phyloP scores from a whole-genome alignment of 2,797 vertebrate genomes.

The Dromococcyx pavoninus region DNA sequence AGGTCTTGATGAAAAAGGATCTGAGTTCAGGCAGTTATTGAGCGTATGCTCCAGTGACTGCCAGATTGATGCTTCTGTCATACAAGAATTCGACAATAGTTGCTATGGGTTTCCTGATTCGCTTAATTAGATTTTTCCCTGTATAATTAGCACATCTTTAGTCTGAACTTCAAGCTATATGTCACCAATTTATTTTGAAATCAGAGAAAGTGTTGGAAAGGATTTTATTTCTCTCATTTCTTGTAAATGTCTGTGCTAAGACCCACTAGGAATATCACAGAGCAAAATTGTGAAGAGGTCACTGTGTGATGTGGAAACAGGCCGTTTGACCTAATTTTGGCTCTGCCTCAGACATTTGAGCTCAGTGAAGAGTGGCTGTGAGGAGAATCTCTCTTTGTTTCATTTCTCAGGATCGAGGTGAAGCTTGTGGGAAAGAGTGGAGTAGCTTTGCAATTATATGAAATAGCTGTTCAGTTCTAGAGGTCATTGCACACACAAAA shows the following conservation, averaged over 20 bases:
- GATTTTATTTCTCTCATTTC: conserved; percentile 55
- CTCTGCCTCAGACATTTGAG: conserved; percentile 50
- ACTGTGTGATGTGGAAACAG: conserved; percentile 60
- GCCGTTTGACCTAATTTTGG: conserved; percentile 71
- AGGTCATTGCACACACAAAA: conserved; percentile 5
- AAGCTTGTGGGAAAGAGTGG: conserved; percentile 2
- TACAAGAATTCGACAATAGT: conserved; percentile 68
- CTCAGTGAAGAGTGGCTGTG: not conserved
- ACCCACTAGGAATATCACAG: conserved; percentile 54
- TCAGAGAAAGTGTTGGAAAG: conserved; percentile 47
- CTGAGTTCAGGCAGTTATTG: conserved; percentile 69
- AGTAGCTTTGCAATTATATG: conserved; percentile 46
- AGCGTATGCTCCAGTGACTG: conserved; percentile 68
- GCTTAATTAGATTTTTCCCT: conserved; percentile 70
- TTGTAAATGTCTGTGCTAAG: conserved; percentile 34
- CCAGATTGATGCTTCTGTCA: conserved; percentile 69
- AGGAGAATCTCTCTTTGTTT: conserved; percentile 55
- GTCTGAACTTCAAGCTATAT: conserved; percentile 64
- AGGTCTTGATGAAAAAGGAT: conserved; percentile 54
- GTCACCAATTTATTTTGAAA: conserved; percentile 66
- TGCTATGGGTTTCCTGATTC: conserved; percentile 68
- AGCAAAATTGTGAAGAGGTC: conserved; percentile 60
- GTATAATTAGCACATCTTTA: conserved; percentile 73
- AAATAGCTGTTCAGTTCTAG: conserved; percentile 42
- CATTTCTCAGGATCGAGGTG: conserved; percentile 19